phyloP scores from a whole-genome alignment of 2,797 vertebrate species.

The Hoplostethus atlanticus region DNA sequence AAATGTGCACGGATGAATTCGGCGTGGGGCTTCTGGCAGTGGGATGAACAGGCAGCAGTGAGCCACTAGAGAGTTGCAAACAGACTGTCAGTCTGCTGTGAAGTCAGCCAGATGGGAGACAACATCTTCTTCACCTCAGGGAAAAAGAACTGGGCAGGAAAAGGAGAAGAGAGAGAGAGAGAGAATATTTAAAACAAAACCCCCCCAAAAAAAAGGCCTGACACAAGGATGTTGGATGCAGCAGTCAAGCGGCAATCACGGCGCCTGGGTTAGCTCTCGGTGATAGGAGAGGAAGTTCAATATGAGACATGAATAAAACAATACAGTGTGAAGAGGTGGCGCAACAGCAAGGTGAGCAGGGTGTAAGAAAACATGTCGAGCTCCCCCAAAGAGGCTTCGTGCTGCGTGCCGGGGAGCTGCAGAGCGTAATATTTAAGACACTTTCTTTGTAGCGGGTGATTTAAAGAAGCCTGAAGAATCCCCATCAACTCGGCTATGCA shows the following conservation, averaged over 20 bases:
- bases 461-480: constrained; percentile 25
- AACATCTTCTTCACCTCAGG: constrained; percentile 75
- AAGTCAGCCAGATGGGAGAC: constrained; percentile 83
- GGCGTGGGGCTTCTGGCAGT: constrained; percentile 48
- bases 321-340: constrained; percentile 45
- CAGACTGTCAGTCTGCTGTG: constrained; percentile 74
- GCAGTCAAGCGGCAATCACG: constrained; percentile 47
- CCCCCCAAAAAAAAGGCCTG: constrained; percentile 11
- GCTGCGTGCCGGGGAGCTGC: constrained; percentile 31
- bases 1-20: constrained; percentile 45
- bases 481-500: constrained; percentile 20
- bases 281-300: constrained; percentile 52
- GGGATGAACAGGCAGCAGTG: constrained; percentile 51
- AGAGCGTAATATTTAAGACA: constrained; percentile 40
- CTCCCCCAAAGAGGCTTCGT: constrained; percentile 35
- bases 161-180: constrained; percentile 41
- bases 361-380: constrained; percentile 47
- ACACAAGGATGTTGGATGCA: constrained; percentile 45
- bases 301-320: constrained; percentile 70
- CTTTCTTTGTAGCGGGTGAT: constrained; percentile 27
- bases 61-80: constrained; percentile 70
- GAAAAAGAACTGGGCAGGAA: constrained; percentile 69
- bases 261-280: constrained; percentile 30
- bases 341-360: constrained; percentile 35
- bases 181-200: neutral